Conservation (phyloP, 1,140 invertebrate genomes). For the Drosophila teissieri region DNA sequence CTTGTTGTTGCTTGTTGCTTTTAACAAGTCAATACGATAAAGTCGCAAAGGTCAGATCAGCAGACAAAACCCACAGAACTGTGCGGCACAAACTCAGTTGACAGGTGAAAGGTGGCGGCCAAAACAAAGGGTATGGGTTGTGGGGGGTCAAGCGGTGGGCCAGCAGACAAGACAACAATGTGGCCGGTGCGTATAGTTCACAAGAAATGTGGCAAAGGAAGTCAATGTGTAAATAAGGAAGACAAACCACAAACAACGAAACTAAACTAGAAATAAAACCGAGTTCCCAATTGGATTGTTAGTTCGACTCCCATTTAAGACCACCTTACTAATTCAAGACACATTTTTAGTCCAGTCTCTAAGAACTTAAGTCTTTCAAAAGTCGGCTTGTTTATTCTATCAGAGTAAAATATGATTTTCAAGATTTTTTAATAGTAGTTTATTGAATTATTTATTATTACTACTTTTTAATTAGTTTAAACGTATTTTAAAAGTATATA, state of each 20-base stretch:
- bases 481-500: neutral
- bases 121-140: neutral
- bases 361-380: too few relatives aligned
- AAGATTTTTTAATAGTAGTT: too few relatives aligned
- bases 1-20: constrained; percentile 50
- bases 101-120: constrained; percentile 39
- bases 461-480: too few relatives aligned
- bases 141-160: constrained; percentile 9
- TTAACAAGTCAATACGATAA: constrained; percentile 73
- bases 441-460: too few relatives aligned
- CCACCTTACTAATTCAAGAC: neutral
- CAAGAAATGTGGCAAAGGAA: constrained; percentile 18
- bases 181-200: constrained; percentile 16
- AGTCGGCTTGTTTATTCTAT: too few relatives aligned
- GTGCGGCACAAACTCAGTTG: constrained; percentile 21
- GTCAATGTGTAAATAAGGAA: constrained; percentile 23
- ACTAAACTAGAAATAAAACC: constrained; percentile 3
- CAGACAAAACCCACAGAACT: constrained; percentile 56
- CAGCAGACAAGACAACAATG: constrained; percentile 56
- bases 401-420: too few relatives aligned
- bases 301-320: neutral
- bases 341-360: too few relatives aligned
- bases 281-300: constrained; percentile 1
- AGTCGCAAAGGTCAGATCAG: constrained; percentile 78
- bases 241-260: constrained; percentile 12